phyloP scores from a whole-genome alignment of 1,140 invertebrate species.

The Campodea augens region DNA sequence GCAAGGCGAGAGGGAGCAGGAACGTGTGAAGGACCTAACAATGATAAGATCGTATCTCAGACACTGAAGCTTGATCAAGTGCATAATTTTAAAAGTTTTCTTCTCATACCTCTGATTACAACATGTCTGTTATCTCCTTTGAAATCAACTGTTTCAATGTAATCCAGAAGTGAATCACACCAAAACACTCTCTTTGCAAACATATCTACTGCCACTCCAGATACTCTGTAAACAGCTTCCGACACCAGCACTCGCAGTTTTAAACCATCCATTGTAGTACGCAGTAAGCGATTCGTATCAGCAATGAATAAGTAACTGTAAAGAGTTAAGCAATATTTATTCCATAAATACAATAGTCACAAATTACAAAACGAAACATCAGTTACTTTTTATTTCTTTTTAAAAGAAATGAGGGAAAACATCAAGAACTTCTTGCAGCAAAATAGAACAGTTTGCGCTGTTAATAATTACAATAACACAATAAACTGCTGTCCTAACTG shows the following conservation, averaged over 20 bases:
- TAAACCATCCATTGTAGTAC: conserved; percentile 83
- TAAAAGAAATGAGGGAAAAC: too few relatives aligned
- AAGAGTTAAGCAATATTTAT: conserved; percentile 10
- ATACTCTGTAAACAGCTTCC: conserved; percentile 76
- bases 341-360: too few relatives aligned
- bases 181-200: conserved; percentile 80
- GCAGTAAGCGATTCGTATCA: conserved; percentile 68
- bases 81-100: conserved; percentile 12
- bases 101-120: conserved; percentile 38
- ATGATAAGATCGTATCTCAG: conserved; percentile 12
- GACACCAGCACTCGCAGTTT: conserved; percentile 60
- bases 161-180: conserved; percentile 89
- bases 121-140: conserved; percentile 61
- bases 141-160: conserved; percentile 94
- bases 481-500: too few relatives aligned
- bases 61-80: conserved; percentile 14
- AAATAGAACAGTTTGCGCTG: too few relatives aligned
- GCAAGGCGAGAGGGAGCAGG: conserved; percentile 68
- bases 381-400: too few relatives aligned
- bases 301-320: conserved; percentile 71
- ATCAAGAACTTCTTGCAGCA: too few relatives aligned
- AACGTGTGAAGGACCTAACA: conserved; percentile 46
- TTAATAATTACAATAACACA: too few relatives aligned
- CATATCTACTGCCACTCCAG: conserved; percentile 66
- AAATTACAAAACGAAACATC: too few relatives aligned